phyloP scores from a whole-genome alignment of 2,888 invertebrate species.

The Zele albiditarsus region DNA sequence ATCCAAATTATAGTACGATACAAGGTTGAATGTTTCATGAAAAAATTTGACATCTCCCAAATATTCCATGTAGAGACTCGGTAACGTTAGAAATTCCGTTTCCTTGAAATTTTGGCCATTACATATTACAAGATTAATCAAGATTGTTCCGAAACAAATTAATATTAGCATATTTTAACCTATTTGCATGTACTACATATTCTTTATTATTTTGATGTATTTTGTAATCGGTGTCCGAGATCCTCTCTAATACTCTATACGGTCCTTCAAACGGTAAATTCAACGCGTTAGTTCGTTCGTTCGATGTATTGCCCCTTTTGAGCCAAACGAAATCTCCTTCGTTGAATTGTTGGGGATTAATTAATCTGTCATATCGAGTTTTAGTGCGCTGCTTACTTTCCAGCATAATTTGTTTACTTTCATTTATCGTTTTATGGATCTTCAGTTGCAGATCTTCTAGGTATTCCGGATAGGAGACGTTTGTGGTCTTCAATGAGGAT shows the following conservation, averaged over 20 bases:
- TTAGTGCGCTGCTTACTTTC: constrained; percentile 34
- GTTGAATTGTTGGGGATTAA: constrained; percentile 2
- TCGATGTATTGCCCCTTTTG: constrained; percentile 40
- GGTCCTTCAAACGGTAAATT: constrained; percentile 38
- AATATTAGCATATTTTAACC: no score
- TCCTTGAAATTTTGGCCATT: no score
- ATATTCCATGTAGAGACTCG: constrained; percentile 22
- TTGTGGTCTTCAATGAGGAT: constrained; percentile 14
- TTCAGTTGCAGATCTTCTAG: constrained; percentile 8
- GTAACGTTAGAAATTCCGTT: no score
- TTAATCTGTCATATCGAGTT: no score
- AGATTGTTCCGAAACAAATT: no score
- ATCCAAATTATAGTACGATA: constrained; percentile 26
- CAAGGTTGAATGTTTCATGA: constrained; percentile 20
- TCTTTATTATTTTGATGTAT: constrained; percentile 24
- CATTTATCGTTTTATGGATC: constrained; percentile 3
- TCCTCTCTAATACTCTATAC: constrained; percentile 27
- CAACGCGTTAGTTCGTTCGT: constrained; percentile 48
- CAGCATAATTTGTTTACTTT: constrained; percentile 19
- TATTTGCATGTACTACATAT: no score
- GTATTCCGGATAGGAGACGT: constrained; percentile 27
- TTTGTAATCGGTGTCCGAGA: constrained; percentile 28
- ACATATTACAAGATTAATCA: no score
- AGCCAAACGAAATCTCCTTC: constrained; percentile 33
- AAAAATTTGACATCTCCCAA: constrained; percentile 6